These are phyloP conservation scores for Pocillopora damicornis DNA, from an alignment of 64 coral and sea anemone genomes.

Conservation along the genomic window DNA sequence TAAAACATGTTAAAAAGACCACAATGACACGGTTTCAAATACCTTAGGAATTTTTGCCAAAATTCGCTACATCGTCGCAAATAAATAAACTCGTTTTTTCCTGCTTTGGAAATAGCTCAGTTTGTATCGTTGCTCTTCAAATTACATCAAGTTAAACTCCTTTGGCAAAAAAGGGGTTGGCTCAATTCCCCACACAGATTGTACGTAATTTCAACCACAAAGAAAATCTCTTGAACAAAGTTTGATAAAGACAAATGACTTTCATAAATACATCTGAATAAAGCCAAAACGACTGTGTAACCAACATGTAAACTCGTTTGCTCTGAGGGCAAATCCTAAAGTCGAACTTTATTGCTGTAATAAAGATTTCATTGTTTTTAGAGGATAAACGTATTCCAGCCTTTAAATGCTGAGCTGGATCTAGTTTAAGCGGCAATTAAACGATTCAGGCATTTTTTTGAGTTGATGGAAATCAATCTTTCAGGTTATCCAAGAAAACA, in stretches of 20 bases:
- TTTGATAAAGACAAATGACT: background rate
- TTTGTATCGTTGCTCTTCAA: background rate
- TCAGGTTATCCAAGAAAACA: slow-evolving; percentile 91
- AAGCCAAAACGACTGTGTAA: background rate
- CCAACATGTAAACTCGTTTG: background rate
- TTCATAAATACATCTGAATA: background rate
- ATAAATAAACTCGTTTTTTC: background rate
- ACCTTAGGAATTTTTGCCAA: background rate
- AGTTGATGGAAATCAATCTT: background rate
- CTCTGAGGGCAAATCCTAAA: background rate
- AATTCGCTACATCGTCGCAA: background rate
- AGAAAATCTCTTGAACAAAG: background rate
- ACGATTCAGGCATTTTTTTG: background rate
- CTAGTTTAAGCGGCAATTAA: background rate
- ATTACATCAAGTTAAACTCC: background rate
- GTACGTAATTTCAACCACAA: background rate
- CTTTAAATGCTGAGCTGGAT: background rate
- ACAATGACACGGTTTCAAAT: background rate
- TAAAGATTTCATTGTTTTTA: background rate
- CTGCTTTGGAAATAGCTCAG: background rate
- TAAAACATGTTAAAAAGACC: slow-evolving; percentile 1
- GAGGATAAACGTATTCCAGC: too few species aligned
- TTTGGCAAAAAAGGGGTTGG: background rate
- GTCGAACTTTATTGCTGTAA: background rate
- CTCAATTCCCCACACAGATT: background rate